Evolutionary conservation across 1,140 invertebrate species (phyloP), one percentile per base, ranked within the genome.

Genomic region (Anastrepha ludens): DNA sequence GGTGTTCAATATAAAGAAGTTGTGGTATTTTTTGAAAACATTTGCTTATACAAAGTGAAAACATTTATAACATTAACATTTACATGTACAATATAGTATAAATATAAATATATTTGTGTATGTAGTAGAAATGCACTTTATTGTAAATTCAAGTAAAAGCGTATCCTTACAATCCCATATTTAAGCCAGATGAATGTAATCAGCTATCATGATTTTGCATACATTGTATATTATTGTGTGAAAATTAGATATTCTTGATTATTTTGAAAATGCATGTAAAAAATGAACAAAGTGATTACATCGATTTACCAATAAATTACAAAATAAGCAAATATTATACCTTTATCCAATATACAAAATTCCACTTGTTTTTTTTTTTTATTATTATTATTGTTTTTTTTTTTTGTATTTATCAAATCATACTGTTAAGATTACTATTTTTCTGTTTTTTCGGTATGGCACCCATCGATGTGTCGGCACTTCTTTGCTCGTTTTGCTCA

Each of bases 401-500:
- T 20, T 81, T 29, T 29, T 29, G 29, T 29, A 29, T 29, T 29
- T 13, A 50, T 81, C 74, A 81, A 81, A 81, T 47, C 41, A 20
- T 15, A 55, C 55, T 50, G 44, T 81, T 50, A 15, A 81, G 3
- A 29, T 81, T 74, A 17, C 86, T 44, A 85, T 87, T 88, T 17
- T 59, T n/a, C 39, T 78, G 86, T 11, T 85, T 60, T 58, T 89
- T 89, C 17, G 88, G 88, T 81, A 89, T 89, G 29, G 88, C 88
- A 55, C 88, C 88, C 11, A 86, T 87, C 7, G 88, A 89, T 64
- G 88, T 86, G 67, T 78, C 86, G 60, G 74, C 17, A 3, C 8
- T 55, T 8, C 44, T 41, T 6, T 15, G 41, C 58, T 88, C 65
- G n/a, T 13, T 58, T 7, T 67, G 78, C 55, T 13, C 44, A 50